Conservation (phyloP, 2,888 invertebrate genomes). For the Drosophila fulvimacula region DNA sequence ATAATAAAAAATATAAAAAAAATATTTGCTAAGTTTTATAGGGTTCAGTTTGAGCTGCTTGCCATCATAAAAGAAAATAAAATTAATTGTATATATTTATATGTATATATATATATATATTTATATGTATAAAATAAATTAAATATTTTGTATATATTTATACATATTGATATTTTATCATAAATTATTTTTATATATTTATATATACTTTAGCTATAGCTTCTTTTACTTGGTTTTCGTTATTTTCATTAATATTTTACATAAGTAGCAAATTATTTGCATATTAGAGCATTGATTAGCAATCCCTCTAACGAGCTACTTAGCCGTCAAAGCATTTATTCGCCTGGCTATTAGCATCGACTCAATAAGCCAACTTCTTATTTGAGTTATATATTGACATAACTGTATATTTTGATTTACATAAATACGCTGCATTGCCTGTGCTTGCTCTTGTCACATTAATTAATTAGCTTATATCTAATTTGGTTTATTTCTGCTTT, state of each 20-base stretch:
- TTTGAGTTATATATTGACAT: not conserved
- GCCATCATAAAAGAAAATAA: no score
- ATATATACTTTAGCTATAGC: not conserved
- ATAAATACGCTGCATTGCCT: no score
- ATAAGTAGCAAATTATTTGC: not conserved
- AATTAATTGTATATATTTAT: no score
- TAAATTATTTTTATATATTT: no score
- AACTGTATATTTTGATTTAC: not conserved
- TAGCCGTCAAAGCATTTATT: no score
- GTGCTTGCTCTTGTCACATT: not conserved
- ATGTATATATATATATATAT: no score
- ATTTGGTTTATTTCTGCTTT: conserved; percentile 14
- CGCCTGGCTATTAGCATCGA: not conserved
- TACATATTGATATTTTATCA: no score
- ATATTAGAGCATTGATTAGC: not conserved
- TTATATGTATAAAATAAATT: no score
- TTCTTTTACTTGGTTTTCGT: not conserved
- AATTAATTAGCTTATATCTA: conserved; percentile 9
- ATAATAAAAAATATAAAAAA: no score
- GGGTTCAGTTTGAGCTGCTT: not conserved
- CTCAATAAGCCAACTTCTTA: not conserved
- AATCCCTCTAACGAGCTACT: not conserved
- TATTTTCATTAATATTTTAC: not conserved
- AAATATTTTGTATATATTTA: no score
- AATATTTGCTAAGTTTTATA: not conserved